Evolutionary conservation across 2,888 invertebrate genomes (phyloP).

Genomic region (Trissolcus brochymenae): DNA sequence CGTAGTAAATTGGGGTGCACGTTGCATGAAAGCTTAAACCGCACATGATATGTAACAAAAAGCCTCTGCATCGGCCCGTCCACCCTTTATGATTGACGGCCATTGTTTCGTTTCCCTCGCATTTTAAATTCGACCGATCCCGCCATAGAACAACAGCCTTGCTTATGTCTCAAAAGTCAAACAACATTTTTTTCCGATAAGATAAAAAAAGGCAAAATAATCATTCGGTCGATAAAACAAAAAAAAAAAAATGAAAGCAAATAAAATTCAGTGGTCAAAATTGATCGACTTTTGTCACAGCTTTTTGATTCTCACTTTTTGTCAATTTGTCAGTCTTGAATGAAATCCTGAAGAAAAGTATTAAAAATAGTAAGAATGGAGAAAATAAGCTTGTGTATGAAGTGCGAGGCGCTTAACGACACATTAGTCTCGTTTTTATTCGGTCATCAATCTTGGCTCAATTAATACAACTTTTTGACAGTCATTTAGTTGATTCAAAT

Average conservation of each 20-base stretch:
- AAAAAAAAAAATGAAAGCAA: not conserved
- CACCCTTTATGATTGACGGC: conserved; percentile 64
- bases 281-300: too few relatives aligned
- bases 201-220: not conserved
- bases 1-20: conserved; percentile 39
- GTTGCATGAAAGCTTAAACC: conserved; percentile 58
- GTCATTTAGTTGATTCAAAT: conserved; percentile 39
- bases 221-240: not conserved
- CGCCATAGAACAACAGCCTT: conserved; percentile 12
- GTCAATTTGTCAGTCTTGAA: too few relatives aligned
- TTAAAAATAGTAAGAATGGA: too few relatives aligned
- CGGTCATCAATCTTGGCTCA: not conserved
- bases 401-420: too few relatives aligned
- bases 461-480: conserved; percentile 46
- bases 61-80: conserved; percentile 59
- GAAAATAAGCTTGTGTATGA: too few relatives aligned
- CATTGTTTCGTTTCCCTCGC: conserved; percentile 58
- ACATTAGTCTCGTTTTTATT: too few relatives aligned
- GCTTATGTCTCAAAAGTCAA: conserved; percentile 11
- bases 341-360: too few relatives aligned
- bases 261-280: not conserved
- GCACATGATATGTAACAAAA: conserved; percentile 60
- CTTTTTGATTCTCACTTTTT: too few relatives aligned
- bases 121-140: conserved; percentile 46
- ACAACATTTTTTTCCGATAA: too few relatives aligned